These are phyloP conservation scores for Stomorhina lunata DNA, from an alignment of 2,888 invertebrate genomes.

Conservation along the genomic window DNA sequence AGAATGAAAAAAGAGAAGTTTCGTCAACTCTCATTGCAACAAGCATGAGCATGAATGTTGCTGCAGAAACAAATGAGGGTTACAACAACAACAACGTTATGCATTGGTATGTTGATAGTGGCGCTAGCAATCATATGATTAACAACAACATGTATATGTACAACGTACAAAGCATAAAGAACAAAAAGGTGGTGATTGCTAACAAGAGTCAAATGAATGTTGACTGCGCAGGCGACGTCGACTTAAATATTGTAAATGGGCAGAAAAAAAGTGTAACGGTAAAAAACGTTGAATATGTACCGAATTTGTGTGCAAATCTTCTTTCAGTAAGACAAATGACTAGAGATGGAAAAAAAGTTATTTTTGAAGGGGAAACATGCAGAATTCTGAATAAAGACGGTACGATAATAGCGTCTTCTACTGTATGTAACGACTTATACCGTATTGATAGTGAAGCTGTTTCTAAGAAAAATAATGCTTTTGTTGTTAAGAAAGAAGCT, in stretches of 20 bases:
- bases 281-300: conserved; percentile 61
- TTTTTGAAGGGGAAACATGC: conserved; percentile 64
- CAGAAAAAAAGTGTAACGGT: conserved; percentile 20
- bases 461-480: neutral
- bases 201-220: neutral
- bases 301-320: conserved; percentile 54
- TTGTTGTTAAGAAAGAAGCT: conserved; percentile 21
- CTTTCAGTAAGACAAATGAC: conserved; percentile 57
- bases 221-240: neutral
- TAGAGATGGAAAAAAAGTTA: conserved; percentile 56
- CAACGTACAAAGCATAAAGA: too few relatives aligned
- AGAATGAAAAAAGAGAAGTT: conserved; percentile 3
- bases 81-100: too few relatives aligned
- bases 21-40: neutral
- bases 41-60: neutral
- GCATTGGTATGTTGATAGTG: too few relatives aligned
- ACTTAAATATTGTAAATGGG: neutral
- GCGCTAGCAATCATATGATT: too few relatives aligned
- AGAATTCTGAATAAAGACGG: conserved; percentile 51
- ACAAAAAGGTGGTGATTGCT: neutral
- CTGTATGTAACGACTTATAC: conserved; percentile 53
- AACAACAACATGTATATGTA: too few relatives aligned
- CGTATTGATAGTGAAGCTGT: conserved; percentile 48
- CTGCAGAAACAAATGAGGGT: conserved; percentile 5
- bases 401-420: conserved; percentile 53